Evolutionary conservation across 2,113 vertebrate genomes (phyloP), one percentile per base, ranked within the genome.

Genomic region (Atrichornis clamosus): DNA sequence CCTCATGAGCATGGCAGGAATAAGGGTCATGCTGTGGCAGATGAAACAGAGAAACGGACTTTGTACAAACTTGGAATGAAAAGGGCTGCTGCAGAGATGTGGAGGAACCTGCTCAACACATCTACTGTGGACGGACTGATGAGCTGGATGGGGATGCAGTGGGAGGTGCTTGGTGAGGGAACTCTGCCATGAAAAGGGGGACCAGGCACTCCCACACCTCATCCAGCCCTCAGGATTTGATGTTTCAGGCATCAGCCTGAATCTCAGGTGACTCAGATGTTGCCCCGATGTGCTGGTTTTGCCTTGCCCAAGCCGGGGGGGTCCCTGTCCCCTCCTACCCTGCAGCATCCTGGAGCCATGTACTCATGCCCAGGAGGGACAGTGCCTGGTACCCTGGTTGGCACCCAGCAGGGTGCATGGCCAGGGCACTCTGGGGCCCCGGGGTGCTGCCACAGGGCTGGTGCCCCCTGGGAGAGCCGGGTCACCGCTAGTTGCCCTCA

Each of bases 241-340:
- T 55, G 12, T 70, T 52, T 63, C 1, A 5, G n/a, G 22, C 24
- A 30, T 15, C 59, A 62, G 15, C 44, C 35, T 52, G 59, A 69
- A 68, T 49, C 13, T 89, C 47, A 0, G 0, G 15, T 26, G 8
- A 33, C 19, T 59, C 0, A 0, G 33, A 22, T 37, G 70, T 59
- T 75, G 28, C 49, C 32, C 30, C 0, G 2, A 15, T 35, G 10
- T 47, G 30, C 7, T 3, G 1, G 8, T 2, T 1, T 20, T 47
- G 21, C 49, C 67, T 83, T 63, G 33, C 35, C 30, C 47, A 67
- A 33, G 39, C 14, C 14, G 7, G 8, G 20, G 10, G 2, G 1
- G 5, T n/a, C 17, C 39, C 41, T 7, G 2, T 28, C 15, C 5
- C 10, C 58, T 75, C 65, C 44, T 89, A 62, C 68, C 52, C 39